Evolutionary conservation across 2,888 invertebrate species (phyloP), one percentile per base, ranked within the genome.

Genomic region (Liopterus haemorrhoidalis): DNA sequence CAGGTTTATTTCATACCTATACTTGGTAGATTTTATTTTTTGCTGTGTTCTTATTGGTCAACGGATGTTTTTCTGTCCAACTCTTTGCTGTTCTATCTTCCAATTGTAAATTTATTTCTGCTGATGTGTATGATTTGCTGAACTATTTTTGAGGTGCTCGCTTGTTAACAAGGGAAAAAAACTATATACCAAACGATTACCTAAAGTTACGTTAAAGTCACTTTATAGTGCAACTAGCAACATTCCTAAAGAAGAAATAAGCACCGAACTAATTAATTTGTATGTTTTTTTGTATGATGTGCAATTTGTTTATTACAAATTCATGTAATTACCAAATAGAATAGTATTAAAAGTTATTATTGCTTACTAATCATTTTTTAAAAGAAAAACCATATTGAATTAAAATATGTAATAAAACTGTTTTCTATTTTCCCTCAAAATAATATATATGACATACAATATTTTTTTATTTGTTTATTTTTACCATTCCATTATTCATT

Each of bases 331-430:
- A 65, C 62, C 53, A 55, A 57, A 58, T 67, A 65, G 66, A 67
- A 67, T 67, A 68, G 66, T 67, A 63, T 67, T 68, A 65, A 56
- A 61, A 64, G 65, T 65, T 63, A 65, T 64, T 62, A 66, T 66
- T 63, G 66, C 67, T 67, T 68, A 62, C 61, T 63, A 63, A 64
- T 66, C 67, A 66, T 64, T 67, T 68, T 69, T 67, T 68, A 66
- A 66, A 64, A 59, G 63, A 65, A 58, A 64, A 66, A 65, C 63
- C 61, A 63, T 64, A 66, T 63, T 64, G 65, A 65, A 66, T 63
- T 59, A 61, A 59, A 57, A 61, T 56, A 54, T 53, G 41, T 40
- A 41, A 41, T 48, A 44, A 15, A 42, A 38, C 47, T 47, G 41
- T 47, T 47, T 41, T 41, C 40, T 46, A 40, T 46, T 46, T 46